These are phyloP conservation scores for Philotrypesis tridentata DNA, from an alignment of 1,140 invertebrate genomes.

Conservation along the genomic window DNA sequence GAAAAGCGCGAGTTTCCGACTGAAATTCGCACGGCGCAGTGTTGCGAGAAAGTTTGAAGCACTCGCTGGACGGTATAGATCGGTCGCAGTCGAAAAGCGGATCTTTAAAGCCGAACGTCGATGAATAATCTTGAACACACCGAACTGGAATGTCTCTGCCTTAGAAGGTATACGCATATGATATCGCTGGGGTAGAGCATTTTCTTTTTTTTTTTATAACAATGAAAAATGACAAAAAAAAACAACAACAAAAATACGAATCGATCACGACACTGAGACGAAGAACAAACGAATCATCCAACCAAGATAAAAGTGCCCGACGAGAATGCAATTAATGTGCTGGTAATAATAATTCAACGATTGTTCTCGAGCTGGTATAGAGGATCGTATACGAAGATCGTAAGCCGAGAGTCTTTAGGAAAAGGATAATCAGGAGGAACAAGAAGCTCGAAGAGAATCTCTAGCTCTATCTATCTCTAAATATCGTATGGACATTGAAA, in stretches of 20 bases:
- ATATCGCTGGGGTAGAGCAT: not conserved
- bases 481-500: constrained; percentile 11
- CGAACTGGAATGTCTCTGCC: too few species aligned
- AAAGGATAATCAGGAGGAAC: constrained; percentile 43
- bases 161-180: too few species aligned
- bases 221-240: too few species aligned
- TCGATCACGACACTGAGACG: not conserved
- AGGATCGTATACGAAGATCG: constrained; percentile 28
- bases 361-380: constrained; percentile 35
- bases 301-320: not conserved
- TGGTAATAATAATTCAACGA: constrained; percentile 22
- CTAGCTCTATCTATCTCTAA: constrained; percentile 25
- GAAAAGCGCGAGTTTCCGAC: too few species aligned
- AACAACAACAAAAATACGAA: not conserved
- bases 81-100: too few species aligned
- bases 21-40: too few species aligned
- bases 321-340: not conserved
- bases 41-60: too few species aligned
- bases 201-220: not conserved
- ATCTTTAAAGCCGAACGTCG: too few species aligned
- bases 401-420: constrained; percentile 48
- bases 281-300: not conserved
- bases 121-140: too few species aligned
- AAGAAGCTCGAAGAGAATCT: constrained; percentile 47
- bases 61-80: too few species aligned